These are phyloP conservation scores for Pterobdella sp. DNA, from an alignment of 2,888 invertebrate genomes.

Conservation along the genomic window DNA sequence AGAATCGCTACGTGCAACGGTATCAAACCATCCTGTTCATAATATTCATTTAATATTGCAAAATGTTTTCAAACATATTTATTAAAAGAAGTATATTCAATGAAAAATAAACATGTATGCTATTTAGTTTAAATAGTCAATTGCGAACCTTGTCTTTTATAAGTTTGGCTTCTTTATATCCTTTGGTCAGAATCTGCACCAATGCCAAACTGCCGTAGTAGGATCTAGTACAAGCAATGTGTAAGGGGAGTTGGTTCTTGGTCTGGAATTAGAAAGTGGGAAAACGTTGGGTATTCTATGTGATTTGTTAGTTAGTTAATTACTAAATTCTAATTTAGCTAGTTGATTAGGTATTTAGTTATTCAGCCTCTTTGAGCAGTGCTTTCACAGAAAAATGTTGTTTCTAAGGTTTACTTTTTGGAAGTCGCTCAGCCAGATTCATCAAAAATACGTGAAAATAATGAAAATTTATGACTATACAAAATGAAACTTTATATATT, in stretches of 20 bases:
- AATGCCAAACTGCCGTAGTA: constrained; percentile 79
- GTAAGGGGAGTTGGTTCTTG: constrained; percentile 84
- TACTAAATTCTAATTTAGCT: no score
- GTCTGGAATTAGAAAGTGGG: no score
- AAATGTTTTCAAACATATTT: not conserved
- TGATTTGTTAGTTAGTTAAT: no score
- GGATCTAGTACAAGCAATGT: constrained; percentile 84
- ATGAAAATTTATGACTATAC: no score
- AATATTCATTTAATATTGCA: not conserved
- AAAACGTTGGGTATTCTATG: no score
- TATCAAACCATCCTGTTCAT: constrained; percentile 15
- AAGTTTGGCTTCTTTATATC: constrained; percentile 78
- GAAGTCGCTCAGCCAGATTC: no score
- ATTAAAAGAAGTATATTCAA: not conserved
- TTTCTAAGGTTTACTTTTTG: no score
- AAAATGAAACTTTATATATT: no score
- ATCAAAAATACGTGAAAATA: no score
- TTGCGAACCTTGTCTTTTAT: constrained; percentile 73
- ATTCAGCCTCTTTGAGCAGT: no score
- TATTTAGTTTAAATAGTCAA: not conserved
- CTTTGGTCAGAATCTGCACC: constrained; percentile 74
- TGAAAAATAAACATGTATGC: not conserved
- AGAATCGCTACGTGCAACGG: constrained; percentile 20
- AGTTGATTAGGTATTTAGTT: no score
- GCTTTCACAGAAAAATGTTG: no score